Evolutionary conservation across 2,113 vertebrate genomes (phyloP).

Genomic region (Microtus richardsoni): DNA sequence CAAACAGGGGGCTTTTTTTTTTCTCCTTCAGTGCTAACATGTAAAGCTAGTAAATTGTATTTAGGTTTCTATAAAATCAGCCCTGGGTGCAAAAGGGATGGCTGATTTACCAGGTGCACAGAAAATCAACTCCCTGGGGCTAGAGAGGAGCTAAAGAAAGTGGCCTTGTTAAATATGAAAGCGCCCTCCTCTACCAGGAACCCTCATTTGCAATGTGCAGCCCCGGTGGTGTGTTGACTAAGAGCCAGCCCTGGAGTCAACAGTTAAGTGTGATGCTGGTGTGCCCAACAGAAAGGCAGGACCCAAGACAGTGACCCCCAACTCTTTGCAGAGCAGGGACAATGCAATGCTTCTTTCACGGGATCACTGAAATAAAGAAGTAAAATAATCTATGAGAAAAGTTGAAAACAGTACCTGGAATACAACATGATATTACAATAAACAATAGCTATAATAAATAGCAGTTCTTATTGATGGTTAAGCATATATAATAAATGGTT

Average conservation of each 20-base stretch:
- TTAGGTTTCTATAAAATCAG: conserved; percentile 86
- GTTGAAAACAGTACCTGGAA: neutral
- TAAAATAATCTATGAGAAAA: neutral
- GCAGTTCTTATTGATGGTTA: neutral
- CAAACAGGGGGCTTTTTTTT: conserved; percentile 72
- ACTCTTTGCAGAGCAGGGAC: neutral
- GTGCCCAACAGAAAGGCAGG: neutral
- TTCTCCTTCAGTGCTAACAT: conserved; percentile 82
- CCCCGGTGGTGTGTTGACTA: neutral
- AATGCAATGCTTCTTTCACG: neutral
- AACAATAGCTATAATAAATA: neutral
- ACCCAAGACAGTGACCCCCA: neutral
- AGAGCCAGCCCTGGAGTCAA: neutral
- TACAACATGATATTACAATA: neutral
- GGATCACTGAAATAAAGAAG: neutral
- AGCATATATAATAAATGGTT: neutral
- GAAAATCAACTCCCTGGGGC: conserved; percentile 72
- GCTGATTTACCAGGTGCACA: conserved; percentile 83
- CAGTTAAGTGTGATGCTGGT: neutral
- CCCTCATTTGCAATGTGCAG: neutral
- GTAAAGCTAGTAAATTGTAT: conserved; percentile 86
- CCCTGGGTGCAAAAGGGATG: conserved; percentile 79
- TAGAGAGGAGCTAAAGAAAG: conserved; percentile 55
- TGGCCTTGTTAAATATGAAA: conserved; percentile 63
- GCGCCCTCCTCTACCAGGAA: neutral